Conservation (phyloP, 2,888 invertebrate genomes). For the Dicyrtomina minuta region DNA sequence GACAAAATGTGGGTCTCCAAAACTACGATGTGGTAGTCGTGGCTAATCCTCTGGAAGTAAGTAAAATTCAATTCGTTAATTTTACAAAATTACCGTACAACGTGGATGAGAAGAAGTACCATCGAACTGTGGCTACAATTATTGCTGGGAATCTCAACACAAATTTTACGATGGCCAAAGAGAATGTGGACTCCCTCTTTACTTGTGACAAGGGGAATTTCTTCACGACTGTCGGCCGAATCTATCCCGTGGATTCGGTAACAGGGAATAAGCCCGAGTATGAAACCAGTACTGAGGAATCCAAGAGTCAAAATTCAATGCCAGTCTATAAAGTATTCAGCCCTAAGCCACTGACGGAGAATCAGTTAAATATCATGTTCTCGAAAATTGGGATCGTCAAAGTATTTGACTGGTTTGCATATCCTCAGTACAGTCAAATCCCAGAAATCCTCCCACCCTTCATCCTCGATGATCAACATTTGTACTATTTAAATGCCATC, state of each 20-base stretch:
- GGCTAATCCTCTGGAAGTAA: slow-evolving; percentile 62
- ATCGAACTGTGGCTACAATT: slow-evolving; percentile 63
- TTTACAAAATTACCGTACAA: slow-evolving; percentile 56
- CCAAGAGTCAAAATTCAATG: slow-evolving; percentile 19
- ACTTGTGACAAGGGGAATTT: slow-evolving; percentile 59
- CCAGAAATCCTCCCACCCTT: slow-evolving; percentile 41
- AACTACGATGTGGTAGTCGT: slow-evolving; percentile 64
- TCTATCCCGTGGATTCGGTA: slow-evolving; percentile 46
- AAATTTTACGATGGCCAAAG: slow-evolving; percentile 56
- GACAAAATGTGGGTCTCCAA: slow-evolving; percentile 7
- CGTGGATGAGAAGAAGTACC: slow-evolving; percentile 57
- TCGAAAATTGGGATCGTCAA: slow-evolving; percentile 55
- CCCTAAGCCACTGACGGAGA: slow-evolving; percentile 57
- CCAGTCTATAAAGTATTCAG: slow-evolving; percentile 66
- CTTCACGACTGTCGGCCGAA: slow-evolving; percentile 57
- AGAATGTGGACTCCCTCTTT: slow-evolving; percentile 55
- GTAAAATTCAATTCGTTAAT: slow-evolving; percentile 59
- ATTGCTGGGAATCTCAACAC: slow-evolving; percentile 57
- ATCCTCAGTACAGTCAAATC: slow-evolving; percentile 60
- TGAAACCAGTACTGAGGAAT: slow-evolving; percentile 41
- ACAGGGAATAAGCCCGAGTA: not conserved
- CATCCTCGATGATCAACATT: slow-evolving; percentile 54
- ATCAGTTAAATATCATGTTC: slow-evolving; percentile 60
- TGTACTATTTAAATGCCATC: slow-evolving; percentile 66
- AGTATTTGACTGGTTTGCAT: slow-evolving; percentile 62